Conservation (phyloP, 2,888 invertebrate genomes). For the Eustalomyia histrio region DNA sequence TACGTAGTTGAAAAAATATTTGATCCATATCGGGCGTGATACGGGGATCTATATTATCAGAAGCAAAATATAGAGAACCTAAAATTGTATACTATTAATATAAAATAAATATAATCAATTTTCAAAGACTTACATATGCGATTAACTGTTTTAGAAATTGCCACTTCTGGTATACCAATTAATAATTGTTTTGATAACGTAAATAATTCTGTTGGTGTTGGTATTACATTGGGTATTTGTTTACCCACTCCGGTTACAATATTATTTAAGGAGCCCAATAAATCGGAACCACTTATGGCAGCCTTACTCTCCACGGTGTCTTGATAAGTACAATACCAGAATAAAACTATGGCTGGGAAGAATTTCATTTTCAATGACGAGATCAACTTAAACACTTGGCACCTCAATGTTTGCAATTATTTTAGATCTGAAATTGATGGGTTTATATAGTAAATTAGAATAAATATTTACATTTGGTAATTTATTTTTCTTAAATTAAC, state of each 20-base stretch:
- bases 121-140: constrained; percentile 38
- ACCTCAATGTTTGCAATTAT: background rate
- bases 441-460: background rate
- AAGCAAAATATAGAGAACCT: constrained; percentile 68
- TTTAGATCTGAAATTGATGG: background rate
- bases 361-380: background rate
- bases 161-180: constrained; percentile 44
- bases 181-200: constrained; percentile 19
- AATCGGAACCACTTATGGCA: background rate
- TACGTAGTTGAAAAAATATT: constrained; percentile 68
- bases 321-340: background rate
- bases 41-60: constrained; percentile 63
- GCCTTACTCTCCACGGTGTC: background rate
- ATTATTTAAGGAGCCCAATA: background rate
- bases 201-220: constrained; percentile 36
- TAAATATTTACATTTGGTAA: background rate
- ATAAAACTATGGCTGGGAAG: background rate
- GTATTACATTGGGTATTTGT: constrained; percentile 29
- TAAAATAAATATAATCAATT: background rate
- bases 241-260: constrained; percentile 32
- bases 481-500: background rate
- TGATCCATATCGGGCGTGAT: constrained; percentile 67
- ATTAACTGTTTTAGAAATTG: constrained; percentile 21
- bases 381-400: background rate
- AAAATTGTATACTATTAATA: background rate